phyloP scores from a whole-genome alignment of 2,888 invertebrate species.

The Eretmocerus hayati region DNA sequence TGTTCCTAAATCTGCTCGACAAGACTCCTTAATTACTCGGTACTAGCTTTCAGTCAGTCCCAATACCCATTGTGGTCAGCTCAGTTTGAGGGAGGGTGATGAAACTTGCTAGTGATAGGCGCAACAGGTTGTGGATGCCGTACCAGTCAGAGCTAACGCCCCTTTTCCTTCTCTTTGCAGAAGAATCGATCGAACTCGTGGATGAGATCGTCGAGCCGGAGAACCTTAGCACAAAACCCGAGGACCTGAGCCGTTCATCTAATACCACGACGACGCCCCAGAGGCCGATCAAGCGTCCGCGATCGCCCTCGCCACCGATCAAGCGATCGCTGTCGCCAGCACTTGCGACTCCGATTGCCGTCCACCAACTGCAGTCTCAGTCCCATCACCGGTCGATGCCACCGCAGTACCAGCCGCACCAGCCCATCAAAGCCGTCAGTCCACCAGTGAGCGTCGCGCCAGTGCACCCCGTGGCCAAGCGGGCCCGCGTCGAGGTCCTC shows the following conservation, averaged over 20 bases:
- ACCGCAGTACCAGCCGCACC: constrained; percentile 33
- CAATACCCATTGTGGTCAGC: too few species aligned
- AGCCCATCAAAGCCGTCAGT: constrained; percentile 33
- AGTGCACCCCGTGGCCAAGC: constrained; percentile 40
- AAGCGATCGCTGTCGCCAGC: constrained; percentile 23
- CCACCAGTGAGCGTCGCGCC: constrained; percentile 35
- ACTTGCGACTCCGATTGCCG: constrained; percentile 43
- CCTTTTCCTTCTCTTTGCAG: constrained; percentile 49
- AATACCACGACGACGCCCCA: not conserved
- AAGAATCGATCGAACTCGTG: constrained; percentile 44
- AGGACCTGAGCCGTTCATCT: constrained; percentile 68
- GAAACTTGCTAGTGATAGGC: too few species aligned
- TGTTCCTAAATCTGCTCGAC: too few species aligned
- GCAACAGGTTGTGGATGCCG: too few species aligned
- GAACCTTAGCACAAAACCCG: constrained; percentile 82
- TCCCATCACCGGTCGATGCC: constrained; percentile 28
- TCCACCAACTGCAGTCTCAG: constrained; percentile 36
- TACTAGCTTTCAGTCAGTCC: too few species aligned
- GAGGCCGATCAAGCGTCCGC: constrained; percentile 19
- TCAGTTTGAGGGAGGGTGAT: too few species aligned
- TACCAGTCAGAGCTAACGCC: too few species aligned
- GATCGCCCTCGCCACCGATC: constrained; percentile 35
- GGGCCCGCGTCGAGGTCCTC: constrained; percentile 41
- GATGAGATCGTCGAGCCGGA: constrained; percentile 71
- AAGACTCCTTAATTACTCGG: too few species aligned